Evolutionary conservation across 2,113 vertebrate species (phyloP), one percentile per base, ranked within the genome.

Genomic region (Ancistrus triradiatus): DNA sequence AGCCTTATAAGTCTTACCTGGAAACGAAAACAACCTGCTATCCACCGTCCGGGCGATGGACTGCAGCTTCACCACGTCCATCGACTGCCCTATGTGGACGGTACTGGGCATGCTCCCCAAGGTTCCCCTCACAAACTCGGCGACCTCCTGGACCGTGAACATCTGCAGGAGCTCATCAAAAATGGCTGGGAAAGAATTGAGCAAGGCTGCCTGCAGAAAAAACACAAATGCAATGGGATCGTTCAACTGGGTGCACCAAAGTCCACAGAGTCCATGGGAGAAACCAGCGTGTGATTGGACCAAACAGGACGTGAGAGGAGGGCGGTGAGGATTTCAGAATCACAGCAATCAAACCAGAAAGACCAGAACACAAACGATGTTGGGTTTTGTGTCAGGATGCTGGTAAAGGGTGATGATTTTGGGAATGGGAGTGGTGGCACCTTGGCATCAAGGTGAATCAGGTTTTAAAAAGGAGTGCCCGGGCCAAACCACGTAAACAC

Each of bases 121-220:
- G 0, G 95, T 95, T 1, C 94, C 94, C 1, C 95, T 83, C 61
- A 96, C 95, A 13, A 98, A 95, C 83, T 98, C 95, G 0, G 95
- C 95, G 24, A 99, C 95, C 59, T 99, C 96, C 72, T 94, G 92
- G 60, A 98, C 92, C 0, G 93, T 92, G 74, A 99, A 99, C 95
- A 99, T 97, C 78, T 96, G 95, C 74, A 99, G 78, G 69, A 99
- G 90, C 82, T 99, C 95, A 0, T 99, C 96, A 17, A 98, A 98
- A 80, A 99, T 95, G 14, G 95, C 91, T 0, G 96, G 95, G 77
- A 98, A 98, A 0, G 95, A 97, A 85, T 93, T 97, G 17, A 99
- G 81, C 35, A 98, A 84, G 1, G 95, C 94, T 1, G 93, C 96
- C 96, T 99, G 85, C 35, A 68, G 67, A 44, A 28, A 17, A 59